phyloP scores from a whole-genome alignment of 2,888 invertebrate genomes.

The Eristalinus aeneus region DNA sequence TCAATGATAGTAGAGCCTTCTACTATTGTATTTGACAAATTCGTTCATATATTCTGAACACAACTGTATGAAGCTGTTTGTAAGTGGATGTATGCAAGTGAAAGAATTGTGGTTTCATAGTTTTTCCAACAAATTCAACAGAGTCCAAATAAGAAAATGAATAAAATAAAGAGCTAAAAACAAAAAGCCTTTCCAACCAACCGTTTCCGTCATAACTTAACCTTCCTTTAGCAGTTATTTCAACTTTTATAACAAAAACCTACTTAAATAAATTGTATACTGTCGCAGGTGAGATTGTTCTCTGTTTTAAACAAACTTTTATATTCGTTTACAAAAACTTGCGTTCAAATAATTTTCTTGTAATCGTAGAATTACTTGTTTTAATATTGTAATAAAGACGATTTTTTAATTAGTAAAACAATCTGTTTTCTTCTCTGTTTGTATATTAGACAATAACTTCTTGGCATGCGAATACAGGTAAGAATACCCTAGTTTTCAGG shows the following conservation, averaged over 20 bases:
- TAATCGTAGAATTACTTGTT: constrained; percentile 39
- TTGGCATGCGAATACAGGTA: no score
- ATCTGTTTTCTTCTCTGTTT: background rate
- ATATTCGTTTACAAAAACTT: constrained; percentile 14
- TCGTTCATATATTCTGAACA: background rate
- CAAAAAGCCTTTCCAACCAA: background rate
- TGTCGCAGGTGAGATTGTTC: constrained; percentile 6
- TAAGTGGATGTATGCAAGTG: no score
- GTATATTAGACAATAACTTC: no score
- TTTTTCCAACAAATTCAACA: background rate
- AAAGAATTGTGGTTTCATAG: background rate
- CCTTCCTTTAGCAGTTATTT: constrained; percentile 25
- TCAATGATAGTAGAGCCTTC: background rate
- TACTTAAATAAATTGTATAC: constrained; percentile 28
- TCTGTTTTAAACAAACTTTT: constrained; percentile 19
- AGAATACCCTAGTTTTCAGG: no score
- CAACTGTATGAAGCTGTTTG: no score
- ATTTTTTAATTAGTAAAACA: constrained; percentile 29
- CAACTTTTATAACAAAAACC: constrained; percentile 9
- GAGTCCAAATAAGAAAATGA: background rate
- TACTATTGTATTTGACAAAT: background rate
- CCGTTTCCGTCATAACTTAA: constrained; percentile 42
- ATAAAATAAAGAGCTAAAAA: background rate
- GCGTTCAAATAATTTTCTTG: constrained; percentile 15
- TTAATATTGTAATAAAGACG: constrained; percentile 48